Percentiles rank a stretch among this genome's conserved stretches.
Evolutionary conservation across 2,888 invertebrate species (phyloP).

Genomic region (Pristionchus entomophagus): DNA sequence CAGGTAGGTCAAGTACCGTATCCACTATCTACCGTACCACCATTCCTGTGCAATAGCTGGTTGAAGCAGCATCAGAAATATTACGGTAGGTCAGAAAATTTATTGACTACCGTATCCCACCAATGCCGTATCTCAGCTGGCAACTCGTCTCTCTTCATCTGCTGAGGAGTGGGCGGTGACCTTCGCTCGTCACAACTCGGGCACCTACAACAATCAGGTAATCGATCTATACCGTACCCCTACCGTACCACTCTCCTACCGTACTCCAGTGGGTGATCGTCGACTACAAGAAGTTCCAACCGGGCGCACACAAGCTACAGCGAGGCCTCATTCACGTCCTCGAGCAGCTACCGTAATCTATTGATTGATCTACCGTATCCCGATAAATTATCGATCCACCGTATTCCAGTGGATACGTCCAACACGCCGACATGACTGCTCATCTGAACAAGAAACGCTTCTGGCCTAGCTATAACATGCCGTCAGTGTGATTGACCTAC

Average conservation of each 20-base stretch:
- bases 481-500: constrained; percentile 71
- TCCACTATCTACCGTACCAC: not conserved
- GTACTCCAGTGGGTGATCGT: constrained; percentile 78
- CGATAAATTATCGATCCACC: constrained; percentile 49
- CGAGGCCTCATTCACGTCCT: constrained; percentile 83
- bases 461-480: constrained; percentile 85
- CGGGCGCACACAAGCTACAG: constrained; percentile 74
- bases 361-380: constrained; percentile 49
- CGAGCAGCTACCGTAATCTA: constrained; percentile 83
- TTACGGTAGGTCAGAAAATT: no score
- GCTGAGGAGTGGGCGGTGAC: constrained; percentile 63
- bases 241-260: not conserved
- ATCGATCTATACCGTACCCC: not conserved
- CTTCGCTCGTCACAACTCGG: constrained; percentile 84
- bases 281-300: constrained; percentile 82
- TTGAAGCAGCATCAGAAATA: no score
- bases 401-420: constrained; percentile 61
- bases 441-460: constrained; percentile 79
- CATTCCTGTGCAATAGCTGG: no score
- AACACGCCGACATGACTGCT: constrained; percentile 67
- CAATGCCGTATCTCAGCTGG: constrained; percentile 44
- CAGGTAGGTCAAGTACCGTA: constrained; percentile 80
- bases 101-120: not conserved
- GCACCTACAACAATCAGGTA: constrained; percentile 86
- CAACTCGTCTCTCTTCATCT: constrained; percentile 59